Percentiles rank a stretch among this genome's conserved stretches.
These are phyloP conservation scores for Perdita meconis DNA, from an alignment of 2,888 invertebrate species.

Conservation along the genomic window DNA sequence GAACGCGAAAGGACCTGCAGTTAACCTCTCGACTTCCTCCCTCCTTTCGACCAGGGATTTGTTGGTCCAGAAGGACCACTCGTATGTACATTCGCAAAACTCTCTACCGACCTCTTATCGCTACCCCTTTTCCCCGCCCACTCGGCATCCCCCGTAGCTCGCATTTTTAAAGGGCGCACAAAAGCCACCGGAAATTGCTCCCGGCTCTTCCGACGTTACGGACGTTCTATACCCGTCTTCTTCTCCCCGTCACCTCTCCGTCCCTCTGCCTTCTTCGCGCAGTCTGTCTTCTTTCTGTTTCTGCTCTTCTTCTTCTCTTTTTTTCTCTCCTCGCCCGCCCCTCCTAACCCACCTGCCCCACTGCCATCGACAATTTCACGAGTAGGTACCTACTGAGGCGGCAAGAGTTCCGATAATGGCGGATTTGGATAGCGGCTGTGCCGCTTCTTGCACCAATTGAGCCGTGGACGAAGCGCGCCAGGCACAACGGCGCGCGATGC, in stretches of 20 bases:
- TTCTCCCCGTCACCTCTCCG: conserved; percentile 30
- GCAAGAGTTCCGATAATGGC: conserved; percentile 73
- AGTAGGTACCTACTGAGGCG: conserved; percentile 68
- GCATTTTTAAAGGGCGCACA: conserved; percentile 76
- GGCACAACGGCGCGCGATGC: conserved; percentile 54
- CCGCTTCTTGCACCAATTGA: conserved; percentile 51
- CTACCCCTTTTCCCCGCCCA: conserved; percentile 51
- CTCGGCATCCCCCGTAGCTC: conserved; percentile 63
- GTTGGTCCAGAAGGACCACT: conserved; percentile 75
- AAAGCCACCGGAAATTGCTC: conserved; percentile 80
- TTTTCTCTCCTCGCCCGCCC: conserved; percentile 32
- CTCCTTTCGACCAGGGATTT: conserved; percentile 66
- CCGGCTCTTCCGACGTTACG: conserved; percentile 75
- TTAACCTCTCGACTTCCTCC: conserved; percentile 72
- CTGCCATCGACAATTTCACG: conserved; percentile 63
- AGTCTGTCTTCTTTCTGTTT: conserved; percentile 26
- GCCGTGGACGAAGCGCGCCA: conserved; percentile 37
- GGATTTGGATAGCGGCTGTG: conserved; percentile 73
- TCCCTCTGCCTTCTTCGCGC: conserved; percentile 24
- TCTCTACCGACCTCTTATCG: conserved; percentile 63
- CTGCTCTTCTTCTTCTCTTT: conserved; percentile 38
- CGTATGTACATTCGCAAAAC: conserved; percentile 74
- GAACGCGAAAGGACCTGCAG: conserved; percentile 68
- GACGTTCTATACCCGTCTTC: conserved; percentile 62
- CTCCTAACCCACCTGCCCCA: conserved; percentile 15